phyloP scores from a whole-genome alignment of 2,888 invertebrate species.

The Callimorpha dominula region DNA sequence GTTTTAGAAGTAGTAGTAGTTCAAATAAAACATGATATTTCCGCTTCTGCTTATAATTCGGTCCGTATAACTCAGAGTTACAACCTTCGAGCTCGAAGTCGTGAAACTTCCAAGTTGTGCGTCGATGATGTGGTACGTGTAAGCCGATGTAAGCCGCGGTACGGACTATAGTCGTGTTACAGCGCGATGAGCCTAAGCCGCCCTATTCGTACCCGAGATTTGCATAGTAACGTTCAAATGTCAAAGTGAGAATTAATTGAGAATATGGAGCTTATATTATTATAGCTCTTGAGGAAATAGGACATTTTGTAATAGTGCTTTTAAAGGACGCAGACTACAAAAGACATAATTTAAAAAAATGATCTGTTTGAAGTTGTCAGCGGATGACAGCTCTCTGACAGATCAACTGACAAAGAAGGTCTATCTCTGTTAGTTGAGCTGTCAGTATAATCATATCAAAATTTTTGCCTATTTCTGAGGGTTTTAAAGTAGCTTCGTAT shows the following conservation, averaged over 20 bases:
- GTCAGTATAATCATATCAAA: neutral
- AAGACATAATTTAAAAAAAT: neutral
- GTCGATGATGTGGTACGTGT: constrained; percentile 33
- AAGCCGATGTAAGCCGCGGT: constrained; percentile 24
- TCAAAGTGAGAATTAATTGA: constrained; percentile 15
- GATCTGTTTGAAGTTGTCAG: neutral
- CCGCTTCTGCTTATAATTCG: constrained; percentile 24
- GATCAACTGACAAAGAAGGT: too few relatives aligned
- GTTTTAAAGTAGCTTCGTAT: too few relatives aligned
- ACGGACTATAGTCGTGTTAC: constrained; percentile 16
- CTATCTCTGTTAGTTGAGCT: neutral
- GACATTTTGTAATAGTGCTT: neutral
- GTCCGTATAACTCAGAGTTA: constrained; percentile 28
- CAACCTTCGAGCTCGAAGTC: constrained; percentile 29
- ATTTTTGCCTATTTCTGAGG: too few relatives aligned
- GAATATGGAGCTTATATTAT: neutral
- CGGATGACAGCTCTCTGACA: too few relatives aligned
- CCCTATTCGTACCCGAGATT: constrained; percentile 15
- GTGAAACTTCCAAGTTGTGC: constrained; percentile 28
- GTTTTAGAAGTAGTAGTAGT: neutral
- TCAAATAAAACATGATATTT: neutral
- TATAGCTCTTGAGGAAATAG: neutral
- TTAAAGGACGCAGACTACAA: neutral
- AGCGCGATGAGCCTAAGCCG: constrained; percentile 15
- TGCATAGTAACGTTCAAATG: constrained; percentile 15